Base-by-base conservation (phyloP, 2,797 vertebrate genomes). In the Cephalopachus bancanus region DNA sequence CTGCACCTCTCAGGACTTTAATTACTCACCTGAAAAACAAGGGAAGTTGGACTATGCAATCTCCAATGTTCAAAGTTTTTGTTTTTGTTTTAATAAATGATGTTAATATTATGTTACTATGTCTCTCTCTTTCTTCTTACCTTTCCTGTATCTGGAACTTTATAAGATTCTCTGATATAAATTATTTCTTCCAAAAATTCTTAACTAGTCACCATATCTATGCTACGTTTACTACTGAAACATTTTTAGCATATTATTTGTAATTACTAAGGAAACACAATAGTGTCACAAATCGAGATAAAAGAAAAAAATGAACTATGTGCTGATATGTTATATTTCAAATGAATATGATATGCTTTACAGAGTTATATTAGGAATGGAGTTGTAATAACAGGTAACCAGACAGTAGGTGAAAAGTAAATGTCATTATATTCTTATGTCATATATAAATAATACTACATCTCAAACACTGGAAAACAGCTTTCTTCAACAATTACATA, bases 131-230 rank as follows among this genome's bases (percentile, higher is more conserved):
- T 69, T 51, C 17, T 86, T 96, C 4, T 65, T 51, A 57, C 67
- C 83, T 17, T 95, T 91, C 24, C 16, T 78, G 83, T 7, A 84
- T 87, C 22, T 89, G 33, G 15, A 67, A 85, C 11, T 49, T 94
- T 92, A 78, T 12, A 86, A 37, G 55, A 84, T 55, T 91, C 53
- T 91, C 44, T 57, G 30, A 0, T 33, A 62, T 74, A 90, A 88
- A 90, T 84, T 71, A 11, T 93, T 95, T 89, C 37, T 97, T 59
- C 55, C 49, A 94, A 14, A 28, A 75, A 37, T 92, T 80, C 55
- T 76, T 71, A 87, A 62, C 33, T 75, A 93, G 62, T 51, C n/a
- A 93, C 5, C 78, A 44, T 85, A 72, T 69, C 24, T 55, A 79
- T 11, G 17, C 3, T 20, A 49, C 1, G 51, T 51, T 67, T 89